A percentile compares a stretch with the other conserved stretches of the same genome.
phyloP scores from a whole-genome alignment of 2,797 vertebrate genomes.

The Diplodus sargus region DNA sequence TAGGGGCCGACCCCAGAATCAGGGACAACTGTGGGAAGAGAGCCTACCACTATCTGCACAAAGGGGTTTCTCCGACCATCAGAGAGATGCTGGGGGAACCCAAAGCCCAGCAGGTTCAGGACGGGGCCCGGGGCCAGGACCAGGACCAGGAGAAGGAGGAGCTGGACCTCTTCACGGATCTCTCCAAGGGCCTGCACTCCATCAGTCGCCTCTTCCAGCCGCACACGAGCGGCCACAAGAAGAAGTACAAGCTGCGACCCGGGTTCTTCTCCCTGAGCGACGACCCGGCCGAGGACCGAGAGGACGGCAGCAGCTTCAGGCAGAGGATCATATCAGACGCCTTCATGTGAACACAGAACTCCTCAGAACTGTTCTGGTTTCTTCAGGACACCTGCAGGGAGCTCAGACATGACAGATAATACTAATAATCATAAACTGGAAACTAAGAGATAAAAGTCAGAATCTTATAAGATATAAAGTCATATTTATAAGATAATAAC shows the following conservation, averaged over 20 bases:
- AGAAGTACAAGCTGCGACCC: constrained; percentile 86
- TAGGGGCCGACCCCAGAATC: constrained; percentile 82
- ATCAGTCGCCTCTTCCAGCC: constrained; percentile 90
- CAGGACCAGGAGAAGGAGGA: constrained; percentile 63
- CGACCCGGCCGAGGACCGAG: constrained; percentile 73
- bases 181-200: constrained; percentile 86
- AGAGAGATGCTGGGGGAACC: constrained; percentile 87
- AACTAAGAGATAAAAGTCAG: too few species aligned
- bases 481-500: too few species aligned
- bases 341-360: constrained; percentile 68
- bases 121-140: not conserved
- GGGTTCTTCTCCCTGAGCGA: constrained; percentile 77
- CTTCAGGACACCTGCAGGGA: too few species aligned
- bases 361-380: not conserved
- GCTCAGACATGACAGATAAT: too few species aligned
- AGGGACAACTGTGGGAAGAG: constrained; percentile 93
- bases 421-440: too few species aligned
- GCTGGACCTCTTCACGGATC: constrained; percentile 80
- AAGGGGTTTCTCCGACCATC: constrained; percentile 73
- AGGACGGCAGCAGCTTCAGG: constrained; percentile 62
- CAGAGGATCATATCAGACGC: constrained; percentile 78
- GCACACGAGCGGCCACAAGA: constrained; percentile 80
- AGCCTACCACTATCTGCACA: constrained; percentile 89
- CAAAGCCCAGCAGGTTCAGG: constrained; percentile 53
- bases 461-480: too few species aligned